Base-by-base conservation (phyloP, 2,888 invertebrate species). In the Metacarcinus magister region DNA sequence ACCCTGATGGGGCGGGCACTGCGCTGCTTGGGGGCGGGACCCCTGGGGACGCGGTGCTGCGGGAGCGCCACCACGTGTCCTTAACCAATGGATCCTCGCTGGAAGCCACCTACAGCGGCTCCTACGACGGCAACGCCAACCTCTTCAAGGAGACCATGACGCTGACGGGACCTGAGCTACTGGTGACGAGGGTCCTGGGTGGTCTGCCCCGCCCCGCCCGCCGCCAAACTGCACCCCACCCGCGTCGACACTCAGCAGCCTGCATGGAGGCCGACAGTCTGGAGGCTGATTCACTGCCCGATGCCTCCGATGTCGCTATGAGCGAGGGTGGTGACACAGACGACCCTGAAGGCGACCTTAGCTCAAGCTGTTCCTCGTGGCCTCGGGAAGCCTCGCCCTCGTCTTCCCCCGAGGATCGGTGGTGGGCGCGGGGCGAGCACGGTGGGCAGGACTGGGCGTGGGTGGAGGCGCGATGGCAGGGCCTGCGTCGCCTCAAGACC, bases 41-140 rank as follows among this genome's bases (percentile, higher is more conserved):
- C 23, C 19, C 92, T 28, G 94, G 95, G 60, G 23, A 32, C 43
- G 48, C 89, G n/a, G 23, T 60, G 43, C 43, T 95, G n/a, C 48
- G 93, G 28, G 95, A 91, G 90, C 75, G 48, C 4, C 95, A 95
- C 89, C 87, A 94, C 39, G 46, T 94, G 87, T 48, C 92, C 32
- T 43, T 95, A 23, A 89, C 87, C 89, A 93, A 95, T 82, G 95
- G 95, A 13, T 54, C 67, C 5, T 39, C 95, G 54, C 44, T 95
- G 60, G 93, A 93, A 28, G 95, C 94, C 89, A 95, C 89, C 60
- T 93, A 95, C 94, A 95, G 32, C 8, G 90, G 95, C 67, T 23
- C 95, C 32, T 95, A 95, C 90, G 95, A 95, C 28, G 95, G 95
- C 44, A 95, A 95, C 43, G 95, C 95, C 90, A 95, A 95, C 44